Conservation (phyloP, 2,113 vertebrate species). For the Anguilla japonica region DNA sequence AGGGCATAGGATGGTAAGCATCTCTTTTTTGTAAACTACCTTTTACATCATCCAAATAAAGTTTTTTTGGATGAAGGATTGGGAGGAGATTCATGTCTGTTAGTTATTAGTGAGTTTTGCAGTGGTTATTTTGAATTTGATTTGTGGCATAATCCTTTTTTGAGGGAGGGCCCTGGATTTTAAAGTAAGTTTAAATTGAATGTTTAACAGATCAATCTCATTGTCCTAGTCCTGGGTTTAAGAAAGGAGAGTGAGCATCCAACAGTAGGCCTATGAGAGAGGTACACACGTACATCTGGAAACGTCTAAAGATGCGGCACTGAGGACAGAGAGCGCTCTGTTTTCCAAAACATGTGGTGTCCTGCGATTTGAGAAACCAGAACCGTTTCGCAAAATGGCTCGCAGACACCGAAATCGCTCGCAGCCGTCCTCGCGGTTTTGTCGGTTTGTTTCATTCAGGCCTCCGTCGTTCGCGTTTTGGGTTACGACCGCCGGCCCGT, state of each 20-base stretch:
- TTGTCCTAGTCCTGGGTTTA: not conserved
- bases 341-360: slow-evolving; percentile 22
- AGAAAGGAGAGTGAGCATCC: not conserved
- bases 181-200: not conserved
- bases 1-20: not conserved
- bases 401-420: not conserved
- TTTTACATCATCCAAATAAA: not conserved
- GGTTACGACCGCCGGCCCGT: not conserved
- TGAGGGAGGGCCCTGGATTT: not conserved
- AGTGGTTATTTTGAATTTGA: not conserved
- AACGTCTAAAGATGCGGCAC: slow-evolving; percentile 4
- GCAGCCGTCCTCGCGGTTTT: not conserved
- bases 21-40: not conserved
- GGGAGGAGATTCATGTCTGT: not conserved
- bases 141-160: not conserved
- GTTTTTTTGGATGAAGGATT: not conserved
- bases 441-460: not conserved
- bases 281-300: slow-evolving; percentile 11
- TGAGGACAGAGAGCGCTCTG: slow-evolving; percentile 2
- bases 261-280: not conserved
- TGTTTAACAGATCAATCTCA: not conserved
- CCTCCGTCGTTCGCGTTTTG: not conserved
- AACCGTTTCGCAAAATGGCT: slow-evolving; percentile 10
- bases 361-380: slow-evolving; percentile 4
- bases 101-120: not conserved